Percentiles rank a stretch among this genome's conserved stretches.
Conservation (phyloP, 2,797 vertebrate genomes). For the Chrysolophus pictus region DNA sequence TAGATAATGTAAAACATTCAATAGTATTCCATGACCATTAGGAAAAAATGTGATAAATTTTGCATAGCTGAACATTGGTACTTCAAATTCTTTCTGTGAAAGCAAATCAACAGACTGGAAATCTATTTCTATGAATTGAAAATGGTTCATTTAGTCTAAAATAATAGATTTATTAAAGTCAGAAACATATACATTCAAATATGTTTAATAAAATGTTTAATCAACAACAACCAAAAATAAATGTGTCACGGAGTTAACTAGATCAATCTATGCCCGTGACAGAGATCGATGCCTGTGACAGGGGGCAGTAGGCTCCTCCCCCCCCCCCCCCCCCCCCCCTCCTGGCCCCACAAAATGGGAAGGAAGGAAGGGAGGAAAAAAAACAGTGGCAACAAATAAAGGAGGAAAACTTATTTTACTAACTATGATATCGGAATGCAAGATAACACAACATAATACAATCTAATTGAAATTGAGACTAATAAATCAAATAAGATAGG, state of each 20-base stretch:
- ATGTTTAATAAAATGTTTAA: slow-evolving; percentile 9
- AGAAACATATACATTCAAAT: not conserved
- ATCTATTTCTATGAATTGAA: slow-evolving; percentile 1
- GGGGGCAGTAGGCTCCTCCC: too few relatives aligned
- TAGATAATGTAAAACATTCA: slow-evolving; percentile 8
- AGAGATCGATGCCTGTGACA: too few relatives aligned
- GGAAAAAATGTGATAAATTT: not conserved
- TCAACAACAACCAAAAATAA: not conserved
- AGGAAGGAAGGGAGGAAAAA: too few relatives aligned
- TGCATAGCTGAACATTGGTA: not conserved
- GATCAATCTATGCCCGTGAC: too few relatives aligned
- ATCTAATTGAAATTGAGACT: too few relatives aligned
- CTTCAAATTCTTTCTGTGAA: not conserved
- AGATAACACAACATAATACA: too few relatives aligned
- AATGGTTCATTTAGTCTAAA: slow-evolving; percentile 3
- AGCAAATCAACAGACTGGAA: not conserved
- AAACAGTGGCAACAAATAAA: too few relatives aligned
- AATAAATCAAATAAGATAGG: too few relatives aligned
- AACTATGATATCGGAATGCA: too few relatives aligned
- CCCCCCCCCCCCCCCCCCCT: too few relatives aligned
- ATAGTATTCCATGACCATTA: not conserved
- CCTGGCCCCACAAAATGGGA: too few relatives aligned
- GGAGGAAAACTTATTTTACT: too few relatives aligned
- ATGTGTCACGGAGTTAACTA: not conserved
- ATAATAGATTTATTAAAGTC: not conserved